Percentiles rank a stretch among this genome's conserved stretches.
Conservation (phyloP, 2,113 vertebrate species). For the Vidua chalybeata region DNA sequence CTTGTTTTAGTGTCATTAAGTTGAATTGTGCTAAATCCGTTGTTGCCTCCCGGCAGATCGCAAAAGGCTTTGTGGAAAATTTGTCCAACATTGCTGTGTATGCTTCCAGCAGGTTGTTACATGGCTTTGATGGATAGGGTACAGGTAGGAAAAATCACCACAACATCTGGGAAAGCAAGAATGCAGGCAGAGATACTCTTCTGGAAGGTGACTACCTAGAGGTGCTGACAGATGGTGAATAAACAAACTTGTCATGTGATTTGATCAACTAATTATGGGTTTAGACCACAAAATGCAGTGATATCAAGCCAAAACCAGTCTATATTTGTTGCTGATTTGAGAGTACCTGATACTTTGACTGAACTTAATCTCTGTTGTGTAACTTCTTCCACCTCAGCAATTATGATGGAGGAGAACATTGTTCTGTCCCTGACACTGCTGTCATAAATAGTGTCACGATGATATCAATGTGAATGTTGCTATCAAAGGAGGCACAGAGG, state of each 20-base stretch:
- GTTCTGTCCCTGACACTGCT: not conserved
- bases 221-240: constrained; percentile 46
- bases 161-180: constrained; percentile 23
- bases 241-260: constrained; percentile 28
- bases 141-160: constrained; percentile 28
- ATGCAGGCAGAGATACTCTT: not conserved
- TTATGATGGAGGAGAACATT: not conserved
- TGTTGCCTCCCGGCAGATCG: not conserved
- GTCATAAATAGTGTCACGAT: not conserved
- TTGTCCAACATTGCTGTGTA: constrained; percentile 22
- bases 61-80: not conserved
- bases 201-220: constrained; percentile 31
- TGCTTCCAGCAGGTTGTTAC: constrained; percentile 39
- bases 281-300: not conserved
- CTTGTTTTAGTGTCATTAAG: not conserved
- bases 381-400: not conserved
- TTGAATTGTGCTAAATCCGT: not conserved
- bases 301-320: not conserved
- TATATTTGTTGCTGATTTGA: not conserved
- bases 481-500: not conserved
- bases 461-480: not conserved
- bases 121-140: constrained; percentile 51
- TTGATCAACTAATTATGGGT: constrained; percentile 1
- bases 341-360: not conserved
- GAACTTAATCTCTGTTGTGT: not conserved